These are phyloP conservation scores for Apostichopus californicus DNA, from an alignment of 35 echinoderm and acorn worm species.

Conservation along the genomic window DNA sequence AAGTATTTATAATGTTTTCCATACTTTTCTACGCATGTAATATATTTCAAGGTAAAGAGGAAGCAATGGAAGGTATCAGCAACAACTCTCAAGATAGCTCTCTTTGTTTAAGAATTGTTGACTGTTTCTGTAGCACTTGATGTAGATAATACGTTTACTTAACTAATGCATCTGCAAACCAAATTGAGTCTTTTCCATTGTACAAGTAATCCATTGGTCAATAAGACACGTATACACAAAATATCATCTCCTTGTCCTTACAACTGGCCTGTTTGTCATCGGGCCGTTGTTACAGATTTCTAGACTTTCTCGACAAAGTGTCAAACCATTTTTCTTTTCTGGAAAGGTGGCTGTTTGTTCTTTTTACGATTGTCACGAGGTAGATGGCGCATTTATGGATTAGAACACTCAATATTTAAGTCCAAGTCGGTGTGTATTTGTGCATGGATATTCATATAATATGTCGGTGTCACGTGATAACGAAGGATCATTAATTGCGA, in stretches of 20 bases:
- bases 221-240: not conserved
- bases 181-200: not conserved
- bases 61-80: too few species aligned
- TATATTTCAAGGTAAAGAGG: too few species aligned
- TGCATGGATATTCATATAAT: too few species aligned
- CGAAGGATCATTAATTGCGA: too few species aligned
- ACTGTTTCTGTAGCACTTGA: not conserved
- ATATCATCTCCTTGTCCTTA: conserved; percentile 1
- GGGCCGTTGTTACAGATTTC: conserved; percentile 25
- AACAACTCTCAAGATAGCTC: too few species aligned
- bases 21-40: too few species aligned
- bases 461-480: too few species aligned
- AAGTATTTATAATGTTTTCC: too few species aligned
- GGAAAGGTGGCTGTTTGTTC: not conserved
- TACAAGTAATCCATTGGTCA: not conserved
- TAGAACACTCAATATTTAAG: too few species aligned
- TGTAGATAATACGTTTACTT: not conserved
- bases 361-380: not conserved
- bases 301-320: conserved; percentile 34
- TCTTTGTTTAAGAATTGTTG: not conserved
- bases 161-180: conserved; percentile 44
- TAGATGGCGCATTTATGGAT: too few species aligned
- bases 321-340: not conserved
- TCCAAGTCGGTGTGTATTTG: too few species aligned
- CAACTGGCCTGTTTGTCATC: not conserved